Evolutionary conservation across 1,140 invertebrate genomes (phyloP).

Genomic region (Pogonomyrmex barbatus): DNA sequence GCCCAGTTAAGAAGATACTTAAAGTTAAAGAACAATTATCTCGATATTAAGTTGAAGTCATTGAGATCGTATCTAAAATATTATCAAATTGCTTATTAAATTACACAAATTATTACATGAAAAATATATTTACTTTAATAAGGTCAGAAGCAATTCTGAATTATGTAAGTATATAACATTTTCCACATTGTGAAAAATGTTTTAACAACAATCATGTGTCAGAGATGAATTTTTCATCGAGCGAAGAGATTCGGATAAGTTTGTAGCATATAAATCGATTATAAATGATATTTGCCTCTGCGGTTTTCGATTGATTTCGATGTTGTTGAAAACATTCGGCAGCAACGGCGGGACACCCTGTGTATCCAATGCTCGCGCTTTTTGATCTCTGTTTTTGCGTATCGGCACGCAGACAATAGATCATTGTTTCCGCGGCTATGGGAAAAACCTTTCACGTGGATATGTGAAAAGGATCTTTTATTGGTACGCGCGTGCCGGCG

Average conservation of each 20-base stretch:
- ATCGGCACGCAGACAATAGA: conserved; percentile 52
- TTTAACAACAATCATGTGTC: neutral
- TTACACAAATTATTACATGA: neutral
- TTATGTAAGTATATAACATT: neutral
- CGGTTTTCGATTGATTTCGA: conserved; percentile 4
- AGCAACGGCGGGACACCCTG: conserved; percentile 9
- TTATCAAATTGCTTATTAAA: neutral
- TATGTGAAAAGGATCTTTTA: conserved; percentile 56
- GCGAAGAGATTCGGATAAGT: neutral
- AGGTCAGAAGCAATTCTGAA: neutral
- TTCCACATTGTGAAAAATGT: neutral
- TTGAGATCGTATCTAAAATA: neutral
- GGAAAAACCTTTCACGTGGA: conserved; percentile 44
- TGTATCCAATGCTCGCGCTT: conserved; percentile 40
- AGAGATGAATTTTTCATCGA: neutral
- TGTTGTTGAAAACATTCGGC: neutral
- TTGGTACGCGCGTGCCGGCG: conserved; percentile 19
- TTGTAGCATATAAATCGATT: neutral
- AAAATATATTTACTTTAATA: too few relatives aligned
- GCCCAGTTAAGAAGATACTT: neutral
- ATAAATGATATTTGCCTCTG: neutral
- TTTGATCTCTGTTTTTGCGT: conserved; percentile 60
- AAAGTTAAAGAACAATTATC: conserved; percentile 12
- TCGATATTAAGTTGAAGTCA: neutral
- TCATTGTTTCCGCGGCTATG: conserved; percentile 57